These are phyloP conservation scores for Puntigrus tetrazona DNA, from an alignment of 2,113 vertebrate species.

Conservation along the genomic window DNA sequence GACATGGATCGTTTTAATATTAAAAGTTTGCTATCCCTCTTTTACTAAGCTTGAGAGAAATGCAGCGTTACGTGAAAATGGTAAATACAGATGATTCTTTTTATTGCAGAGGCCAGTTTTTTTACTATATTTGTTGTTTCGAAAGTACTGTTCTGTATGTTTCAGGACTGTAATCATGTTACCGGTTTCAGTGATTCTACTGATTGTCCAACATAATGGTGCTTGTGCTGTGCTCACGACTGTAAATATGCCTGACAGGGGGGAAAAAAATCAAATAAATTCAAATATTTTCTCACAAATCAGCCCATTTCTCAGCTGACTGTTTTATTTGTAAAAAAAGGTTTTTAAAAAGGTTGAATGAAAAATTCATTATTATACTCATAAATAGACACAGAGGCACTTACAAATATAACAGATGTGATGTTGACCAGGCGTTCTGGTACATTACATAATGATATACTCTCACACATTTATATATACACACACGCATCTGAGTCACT, in stretches of 20 bases:
- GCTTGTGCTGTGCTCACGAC: background rate
- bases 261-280: background rate
- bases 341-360: background rate
- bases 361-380: constrained; percentile 1
- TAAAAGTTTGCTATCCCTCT: background rate
- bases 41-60: background rate
- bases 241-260: constrained; percentile 22
- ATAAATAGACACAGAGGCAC: constrained; percentile 51
- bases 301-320: background rate
- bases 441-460: constrained; percentile 18
- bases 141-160: constrained; percentile 3
- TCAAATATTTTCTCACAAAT: constrained; percentile 1
- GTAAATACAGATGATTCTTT: background rate
- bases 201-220: background rate
- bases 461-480: background rate
- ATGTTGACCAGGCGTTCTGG: background rate
- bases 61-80: background rate
- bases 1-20: background rate
- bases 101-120: background rate
- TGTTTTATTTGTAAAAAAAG: constrained; percentile 35
- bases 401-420: constrained; percentile 34
- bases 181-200: background rate
- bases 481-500: constrained; percentile 20
- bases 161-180: background rate
- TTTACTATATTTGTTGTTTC: constrained; percentile 3